Percentiles rank a stretch among this genome's conserved stretches.
These are phyloP conservation scores for Mesodorylaimus sp. DNA, from an alignment of 2,888 invertebrate genomes.

Conservation along the genomic window DNA sequence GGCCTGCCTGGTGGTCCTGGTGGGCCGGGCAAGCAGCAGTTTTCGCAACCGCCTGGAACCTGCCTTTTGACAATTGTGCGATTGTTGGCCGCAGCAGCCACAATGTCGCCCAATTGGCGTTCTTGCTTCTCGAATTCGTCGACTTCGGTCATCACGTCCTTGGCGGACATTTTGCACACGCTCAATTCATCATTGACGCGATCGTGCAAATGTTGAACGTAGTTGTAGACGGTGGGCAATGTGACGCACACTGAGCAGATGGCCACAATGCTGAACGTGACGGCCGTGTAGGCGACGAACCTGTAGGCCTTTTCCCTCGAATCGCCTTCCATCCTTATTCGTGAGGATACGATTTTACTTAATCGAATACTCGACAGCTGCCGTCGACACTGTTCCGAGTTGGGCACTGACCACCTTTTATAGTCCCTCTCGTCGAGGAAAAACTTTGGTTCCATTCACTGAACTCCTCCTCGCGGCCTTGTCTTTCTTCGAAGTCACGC, in stretches of 20 bases:
- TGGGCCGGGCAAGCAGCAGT: constrained; percentile 6
- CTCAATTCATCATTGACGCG: background rate
- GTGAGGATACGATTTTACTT: no score
- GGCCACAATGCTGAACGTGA: constrained; percentile 5
- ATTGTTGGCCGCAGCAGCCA: background rate
- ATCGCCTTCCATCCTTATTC: constrained; percentile 3
- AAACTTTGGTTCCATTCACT: no score
- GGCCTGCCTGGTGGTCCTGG: constrained; percentile 11
- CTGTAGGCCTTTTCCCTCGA: constrained; percentile 8
- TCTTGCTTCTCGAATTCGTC: background rate
- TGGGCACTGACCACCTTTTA: no score
- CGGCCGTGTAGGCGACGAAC: constrained; percentile 8
- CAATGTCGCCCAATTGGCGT: background rate
- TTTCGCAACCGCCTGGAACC: no score
- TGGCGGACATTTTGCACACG: constrained; percentile 1
- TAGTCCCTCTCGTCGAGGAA: no score
- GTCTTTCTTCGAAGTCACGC: no score
- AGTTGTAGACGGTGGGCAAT: constrained; percentile 7
- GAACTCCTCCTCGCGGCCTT: no score
- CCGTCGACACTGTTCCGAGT: no score
- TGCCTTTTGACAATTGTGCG: no score
- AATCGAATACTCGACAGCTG: no score
- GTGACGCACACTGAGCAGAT: constrained; percentile 7
- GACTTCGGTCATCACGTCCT: background rate
- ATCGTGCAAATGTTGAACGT: background rate